Conservation (phyloP, 2,888 invertebrate species). For the Formica aserva region DNA sequence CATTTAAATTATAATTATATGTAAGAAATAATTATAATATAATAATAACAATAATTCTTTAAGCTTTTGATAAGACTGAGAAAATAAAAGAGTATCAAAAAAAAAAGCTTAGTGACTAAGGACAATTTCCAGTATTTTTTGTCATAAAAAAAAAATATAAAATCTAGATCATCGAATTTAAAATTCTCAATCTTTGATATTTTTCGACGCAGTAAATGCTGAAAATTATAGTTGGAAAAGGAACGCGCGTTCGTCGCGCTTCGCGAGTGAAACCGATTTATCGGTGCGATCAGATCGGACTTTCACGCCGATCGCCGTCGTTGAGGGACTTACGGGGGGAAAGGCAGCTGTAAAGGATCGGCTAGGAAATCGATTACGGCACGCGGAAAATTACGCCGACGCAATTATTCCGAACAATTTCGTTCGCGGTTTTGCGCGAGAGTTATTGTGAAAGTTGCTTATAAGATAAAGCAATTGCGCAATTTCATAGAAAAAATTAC, state of each 20-base stretch:
- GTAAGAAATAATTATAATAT: background rate
- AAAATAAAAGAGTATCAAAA: background rate
- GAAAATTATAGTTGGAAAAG: slow-evolving; percentile 32
- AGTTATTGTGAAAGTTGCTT: slow-evolving; percentile 49
- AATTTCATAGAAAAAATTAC: slow-evolving; percentile 21
- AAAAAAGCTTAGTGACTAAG: background rate
- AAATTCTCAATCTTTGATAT: background rate
- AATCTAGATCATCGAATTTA: background rate
- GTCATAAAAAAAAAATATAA: background rate
- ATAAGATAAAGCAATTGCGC: slow-evolving; percentile 1
- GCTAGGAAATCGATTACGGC: slow-evolving; percentile 52
- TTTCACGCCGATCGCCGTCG: slow-evolving; percentile 39
- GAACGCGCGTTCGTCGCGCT: background rate
- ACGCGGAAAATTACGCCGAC: slow-evolving; percentile 48
- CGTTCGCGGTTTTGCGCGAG: slow-evolving; percentile 32
- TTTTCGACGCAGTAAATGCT: background rate
- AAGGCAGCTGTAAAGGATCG: slow-evolving; percentile 30
- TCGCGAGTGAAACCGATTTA: slow-evolving; percentile 46
- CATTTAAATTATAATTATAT: slow-evolving; percentile 6
- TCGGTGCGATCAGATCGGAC: slow-evolving; percentile 35
- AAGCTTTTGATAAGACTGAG: background rate
- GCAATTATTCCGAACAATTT: slow-evolving; percentile 45
- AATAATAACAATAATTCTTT: slow-evolving; percentile 5
- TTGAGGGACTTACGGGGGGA: background rate
- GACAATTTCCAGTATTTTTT: background rate